Conservation (phyloP, 2,113 vertebrate genomes). For the Catharus fuscescens region DNA sequence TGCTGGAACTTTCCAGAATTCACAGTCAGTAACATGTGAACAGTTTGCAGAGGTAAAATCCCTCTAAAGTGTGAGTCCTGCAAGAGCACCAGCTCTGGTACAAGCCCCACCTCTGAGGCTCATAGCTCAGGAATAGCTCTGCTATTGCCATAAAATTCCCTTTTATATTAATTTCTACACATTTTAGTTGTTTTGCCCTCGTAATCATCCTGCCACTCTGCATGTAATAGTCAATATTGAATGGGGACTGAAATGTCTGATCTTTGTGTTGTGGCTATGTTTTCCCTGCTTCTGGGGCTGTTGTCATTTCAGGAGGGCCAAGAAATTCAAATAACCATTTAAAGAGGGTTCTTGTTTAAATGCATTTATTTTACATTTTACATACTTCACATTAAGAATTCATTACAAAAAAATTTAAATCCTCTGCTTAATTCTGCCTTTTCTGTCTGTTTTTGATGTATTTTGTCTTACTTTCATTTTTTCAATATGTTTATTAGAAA, state of each 20-base stretch:
- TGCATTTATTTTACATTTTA: background rate
- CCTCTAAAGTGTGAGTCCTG: background rate
- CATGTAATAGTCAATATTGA: background rate
- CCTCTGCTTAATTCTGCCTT: background rate
- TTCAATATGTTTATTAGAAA: background rate
- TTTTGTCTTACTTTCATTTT: background rate
- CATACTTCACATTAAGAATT: background rate
- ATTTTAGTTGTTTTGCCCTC: background rate
- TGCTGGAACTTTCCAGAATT: background rate
- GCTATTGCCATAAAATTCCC: background rate
- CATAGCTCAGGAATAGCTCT: rapidly evolving
- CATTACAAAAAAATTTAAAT: background rate
- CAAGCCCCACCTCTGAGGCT: rapidly evolving
- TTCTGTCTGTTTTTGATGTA: background rate
- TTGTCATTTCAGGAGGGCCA: background rate
- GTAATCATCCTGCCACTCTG: background rate
- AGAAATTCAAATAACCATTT: background rate
- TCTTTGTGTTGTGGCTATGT: rapidly evolving
- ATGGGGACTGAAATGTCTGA: background rate
- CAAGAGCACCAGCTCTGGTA: rapidly evolving
- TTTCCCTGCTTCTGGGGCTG: rapidly evolving
- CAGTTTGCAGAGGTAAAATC: background rate
- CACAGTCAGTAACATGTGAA: background rate
- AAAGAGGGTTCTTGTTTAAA: background rate
- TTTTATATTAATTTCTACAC: background rate